Percentiles rank a stretch among this genome's conserved stretches.
Conservation (phyloP, 2,888 invertebrate species). For the Argyresthia goedartella region DNA sequence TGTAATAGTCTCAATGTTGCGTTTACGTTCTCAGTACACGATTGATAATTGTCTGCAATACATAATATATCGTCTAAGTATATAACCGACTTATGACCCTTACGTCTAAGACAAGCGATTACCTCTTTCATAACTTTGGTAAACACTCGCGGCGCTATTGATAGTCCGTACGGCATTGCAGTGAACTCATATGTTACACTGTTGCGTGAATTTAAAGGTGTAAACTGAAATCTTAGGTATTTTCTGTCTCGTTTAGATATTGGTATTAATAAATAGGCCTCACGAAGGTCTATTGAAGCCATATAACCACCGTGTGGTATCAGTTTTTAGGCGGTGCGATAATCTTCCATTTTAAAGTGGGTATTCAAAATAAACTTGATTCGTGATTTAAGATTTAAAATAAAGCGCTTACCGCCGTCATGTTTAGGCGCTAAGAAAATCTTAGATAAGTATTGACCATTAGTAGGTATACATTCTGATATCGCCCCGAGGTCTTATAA, state of each 20-base stretch:
- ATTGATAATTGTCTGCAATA: neutral
- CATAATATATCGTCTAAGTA: neutral
- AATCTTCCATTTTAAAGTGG: slow-evolving; percentile 20
- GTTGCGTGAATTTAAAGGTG: neutral
- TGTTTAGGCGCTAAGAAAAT: slow-evolving; percentile 12
- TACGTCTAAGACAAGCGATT: neutral
- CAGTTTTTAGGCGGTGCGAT: slow-evolving; percentile 13
- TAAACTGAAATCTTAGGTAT: too few relatives aligned
- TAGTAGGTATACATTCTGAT: neutral
- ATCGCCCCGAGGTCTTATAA: slow-evolving; percentile 6
- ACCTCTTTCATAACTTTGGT: slow-evolving; percentile 4
- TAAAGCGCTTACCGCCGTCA: slow-evolving; percentile 13
- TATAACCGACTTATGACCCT: neutral
- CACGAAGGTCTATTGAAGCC: slow-evolving; percentile 15
- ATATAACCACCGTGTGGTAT: slow-evolving; percentile 9
- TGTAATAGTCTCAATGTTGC: neutral
- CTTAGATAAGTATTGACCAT: slow-evolving; percentile 9
- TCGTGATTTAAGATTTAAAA: slow-evolving; percentile 14
- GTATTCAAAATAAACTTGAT: slow-evolving; percentile 12
- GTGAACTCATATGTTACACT: neutral
- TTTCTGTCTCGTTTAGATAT: slow-evolving; percentile 3
- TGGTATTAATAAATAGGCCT: slow-evolving; percentile 14
- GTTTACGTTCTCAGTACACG: neutral
- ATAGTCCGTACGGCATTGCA: neutral
- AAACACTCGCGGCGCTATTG: neutral